These are phyloP conservation scores for Dendrolimus pini DNA, from an alignment of 2,888 invertebrate species.

Conservation along the genomic window DNA sequence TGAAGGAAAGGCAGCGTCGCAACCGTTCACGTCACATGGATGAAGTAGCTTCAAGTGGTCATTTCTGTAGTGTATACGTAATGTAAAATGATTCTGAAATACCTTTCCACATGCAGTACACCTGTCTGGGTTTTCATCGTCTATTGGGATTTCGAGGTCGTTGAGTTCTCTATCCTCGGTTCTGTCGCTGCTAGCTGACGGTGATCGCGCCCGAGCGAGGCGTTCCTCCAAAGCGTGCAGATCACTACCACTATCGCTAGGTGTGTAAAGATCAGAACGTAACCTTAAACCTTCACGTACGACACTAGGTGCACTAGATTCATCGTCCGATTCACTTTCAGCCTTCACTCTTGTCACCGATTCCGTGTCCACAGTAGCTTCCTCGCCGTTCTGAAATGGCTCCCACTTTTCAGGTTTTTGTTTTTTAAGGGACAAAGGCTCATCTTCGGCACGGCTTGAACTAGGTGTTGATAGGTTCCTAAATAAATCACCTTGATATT, in stretches of 20 bases:
- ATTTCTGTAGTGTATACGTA: constrained; percentile 94
- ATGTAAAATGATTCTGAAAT: constrained; percentile 93
- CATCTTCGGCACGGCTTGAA: constrained; percentile 56
- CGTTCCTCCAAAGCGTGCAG: constrained; percentile 69
- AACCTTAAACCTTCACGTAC: constrained; percentile 65
- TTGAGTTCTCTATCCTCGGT: constrained; percentile 62
- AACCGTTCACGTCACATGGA: constrained; percentile 92
- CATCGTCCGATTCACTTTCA: constrained; percentile 71
- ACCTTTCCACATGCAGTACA: constrained; percentile 92
- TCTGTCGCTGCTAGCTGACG: constrained; percentile 62
- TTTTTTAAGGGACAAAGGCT: constrained; percentile 67
- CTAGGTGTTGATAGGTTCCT: constrained; percentile 59
- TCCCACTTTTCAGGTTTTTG: constrained; percentile 62
- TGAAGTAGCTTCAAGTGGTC: constrained; percentile 94
- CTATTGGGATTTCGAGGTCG: constrained; percentile 87
- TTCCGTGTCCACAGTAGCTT: constrained; percentile 57
- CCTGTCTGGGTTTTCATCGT: constrained; percentile 90
- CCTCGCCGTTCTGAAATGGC: constrained; percentile 66
- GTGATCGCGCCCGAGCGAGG: constrained; percentile 69
- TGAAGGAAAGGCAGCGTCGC: constrained; percentile 94
- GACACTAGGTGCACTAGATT: constrained; percentile 67
- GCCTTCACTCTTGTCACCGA: constrained; percentile 59
- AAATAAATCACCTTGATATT: constrained; percentile 62
- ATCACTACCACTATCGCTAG: constrained; percentile 70
- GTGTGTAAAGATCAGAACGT: constrained; percentile 67